Base-by-base conservation (phyloP, 2,888 invertebrate genomes). In the Coleophora flavipennella region DNA sequence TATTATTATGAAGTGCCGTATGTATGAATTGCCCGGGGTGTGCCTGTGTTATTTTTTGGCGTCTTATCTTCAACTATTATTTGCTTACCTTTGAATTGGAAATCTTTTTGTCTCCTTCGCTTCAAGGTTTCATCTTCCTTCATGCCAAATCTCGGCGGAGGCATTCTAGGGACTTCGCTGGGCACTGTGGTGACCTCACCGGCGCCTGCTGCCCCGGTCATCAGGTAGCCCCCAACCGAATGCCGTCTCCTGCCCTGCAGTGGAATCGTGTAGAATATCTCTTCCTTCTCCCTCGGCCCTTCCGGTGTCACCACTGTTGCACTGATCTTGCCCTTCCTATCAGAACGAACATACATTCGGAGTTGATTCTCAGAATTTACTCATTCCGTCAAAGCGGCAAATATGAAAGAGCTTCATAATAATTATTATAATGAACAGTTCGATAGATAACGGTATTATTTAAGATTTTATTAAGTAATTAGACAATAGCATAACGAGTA, bases 161-260 rank as follows among this genome's bases (percentile, higher is more conserved):
- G 79, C 76, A 85, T 84, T n/a, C 70, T 68, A 1, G 87, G 85
- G 1, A 87, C 85, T 59, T 88, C 87, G 36, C 85, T 84, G 3
- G 87, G 80, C 3, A 85, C 84, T 10, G 80, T 48, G 0, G 84
- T 81, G 20, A 85, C 79, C 49, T 81, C 80, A 0, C 83, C 84
- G 1, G 67, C 50, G 9, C 70, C 73, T 7, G 63, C 59, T 1
- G 60, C 68, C 13, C 84, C 87, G 2, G 85, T 86, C 1, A 85
- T 70, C 36, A 89, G 65, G 57, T 90, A 90, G 0, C 90, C 89
- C 6, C 91, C 89, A 12, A 91, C 90, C 0, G 91, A 91, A 59
- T 91, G 91, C 46, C 92, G 78, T 29, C 86, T 71, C 26, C 84
- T 68, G 0, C 83, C 85, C 39, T 84, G 78, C 4, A 83, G 72